Conservation (phyloP, 2,113 vertebrate species). For the Barnardius zonarius region DNA sequence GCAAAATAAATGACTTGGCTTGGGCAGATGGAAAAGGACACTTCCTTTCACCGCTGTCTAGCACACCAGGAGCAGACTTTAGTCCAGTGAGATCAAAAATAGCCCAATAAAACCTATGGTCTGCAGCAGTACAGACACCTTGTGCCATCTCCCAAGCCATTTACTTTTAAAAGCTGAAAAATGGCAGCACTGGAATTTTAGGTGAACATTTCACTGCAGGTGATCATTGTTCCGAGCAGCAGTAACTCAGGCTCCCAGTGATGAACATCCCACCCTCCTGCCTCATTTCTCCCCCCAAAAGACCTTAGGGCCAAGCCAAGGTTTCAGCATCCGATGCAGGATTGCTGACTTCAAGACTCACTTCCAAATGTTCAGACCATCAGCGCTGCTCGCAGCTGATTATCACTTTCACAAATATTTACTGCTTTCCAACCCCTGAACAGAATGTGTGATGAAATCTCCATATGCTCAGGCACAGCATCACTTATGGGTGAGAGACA, state of each 20-base stretch:
- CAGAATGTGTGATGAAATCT: slow-evolving; percentile 10
- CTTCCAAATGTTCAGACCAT: not conserved
- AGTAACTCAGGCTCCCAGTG: not conserved
- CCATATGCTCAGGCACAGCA: not conserved
- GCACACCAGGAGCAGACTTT: slow-evolving; percentile 4
- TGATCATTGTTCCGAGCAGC: not conserved
- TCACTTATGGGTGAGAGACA: not conserved
- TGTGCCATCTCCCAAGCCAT: not conserved
- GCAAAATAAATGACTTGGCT: slow-evolving; percentile 47
- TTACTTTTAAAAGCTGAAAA: slow-evolving; percentile 38
- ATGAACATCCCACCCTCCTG: not conserved
- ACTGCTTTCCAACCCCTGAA: slow-evolving; percentile 17
- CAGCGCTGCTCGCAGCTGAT: not conserved
- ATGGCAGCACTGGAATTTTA: not conserved
- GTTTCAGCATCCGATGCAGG: not conserved
- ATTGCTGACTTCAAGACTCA: not conserved
- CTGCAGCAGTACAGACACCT: slow-evolving; percentile 34
- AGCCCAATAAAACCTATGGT: slow-evolving; percentile 12
- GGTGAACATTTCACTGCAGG: slow-evolving; percentile 1
- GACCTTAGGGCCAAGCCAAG: not conserved
- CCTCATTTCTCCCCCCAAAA: not conserved
- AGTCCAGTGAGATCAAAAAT: slow-evolving; percentile 29
- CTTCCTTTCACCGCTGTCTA: slow-evolving; percentile 10
- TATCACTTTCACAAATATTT: slow-evolving; percentile 37
- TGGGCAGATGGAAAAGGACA: slow-evolving; percentile 26